Evolutionary conservation across 2,888 invertebrate genomes (phyloP).

Genomic region (Synanthedon andrenaeformis): DNA sequence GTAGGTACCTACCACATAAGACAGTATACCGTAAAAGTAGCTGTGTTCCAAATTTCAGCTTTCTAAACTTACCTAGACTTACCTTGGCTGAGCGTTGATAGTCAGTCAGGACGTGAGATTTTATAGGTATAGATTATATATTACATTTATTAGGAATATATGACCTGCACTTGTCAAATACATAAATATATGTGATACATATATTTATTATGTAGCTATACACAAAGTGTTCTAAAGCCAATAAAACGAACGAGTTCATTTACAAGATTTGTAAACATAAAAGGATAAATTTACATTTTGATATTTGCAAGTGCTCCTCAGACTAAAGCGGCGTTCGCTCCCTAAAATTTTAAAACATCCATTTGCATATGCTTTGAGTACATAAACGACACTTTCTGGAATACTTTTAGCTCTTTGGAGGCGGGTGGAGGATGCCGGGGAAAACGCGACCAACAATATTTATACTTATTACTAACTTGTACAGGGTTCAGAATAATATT

Average conservation of each 20-base stretch:
- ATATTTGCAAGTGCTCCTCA: slow-evolving; percentile 66
- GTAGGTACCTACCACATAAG: too few relatives aligned
- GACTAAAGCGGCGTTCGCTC: slow-evolving; percentile 64
- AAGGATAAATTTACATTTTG: slow-evolving; percentile 71
- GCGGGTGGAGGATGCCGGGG: slow-evolving; percentile 14
- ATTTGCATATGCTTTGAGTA: slow-evolving; percentile 71
- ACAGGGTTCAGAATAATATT: too few relatives aligned
- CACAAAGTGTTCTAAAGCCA: slow-evolving; percentile 29
- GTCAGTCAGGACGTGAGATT: too few relatives aligned
- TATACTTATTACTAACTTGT: slow-evolving; percentile 1
- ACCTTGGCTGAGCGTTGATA: too few relatives aligned
- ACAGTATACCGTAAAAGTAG: too few relatives aligned
- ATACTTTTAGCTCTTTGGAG: slow-evolving; percentile 39
- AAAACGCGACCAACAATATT: slow-evolving; percentile 12
- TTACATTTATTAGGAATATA: neutral
- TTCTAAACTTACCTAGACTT: too few relatives aligned
- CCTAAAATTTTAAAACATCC: slow-evolving; percentile 70
- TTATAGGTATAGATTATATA: neutral
- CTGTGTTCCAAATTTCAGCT: too few relatives aligned
- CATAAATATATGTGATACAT: too few relatives aligned
- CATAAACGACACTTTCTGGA: slow-evolving; percentile 68
- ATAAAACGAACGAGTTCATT: slow-evolving; percentile 67
- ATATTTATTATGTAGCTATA: too few relatives aligned
- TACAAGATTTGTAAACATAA: slow-evolving; percentile 69
- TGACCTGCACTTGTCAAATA: neutral